Evolutionary conservation across 1,140 invertebrate genomes (phyloP), one percentile per base, ranked within the genome.

Genomic region (Magallana ariakensis): DNA sequence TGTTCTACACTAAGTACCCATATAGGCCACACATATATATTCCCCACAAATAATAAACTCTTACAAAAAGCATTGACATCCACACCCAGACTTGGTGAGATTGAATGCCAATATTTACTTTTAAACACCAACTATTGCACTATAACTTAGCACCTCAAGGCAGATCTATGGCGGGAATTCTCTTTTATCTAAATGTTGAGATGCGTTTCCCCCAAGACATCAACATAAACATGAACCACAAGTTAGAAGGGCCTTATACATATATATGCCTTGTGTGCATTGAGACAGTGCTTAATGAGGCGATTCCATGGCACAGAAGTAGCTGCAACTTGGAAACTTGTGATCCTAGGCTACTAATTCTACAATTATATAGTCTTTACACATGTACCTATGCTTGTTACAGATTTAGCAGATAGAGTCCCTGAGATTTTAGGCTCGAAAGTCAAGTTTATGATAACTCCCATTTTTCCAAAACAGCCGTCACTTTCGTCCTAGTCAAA

Each of bases 101-200:
- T 33, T 75, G 66, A 46, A 75, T 75, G 66, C 26, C 66, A 75
- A 75, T 33, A 75, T 75, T 33, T 70, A 22, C 19, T 62, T 75
- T 75, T 75, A 75, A 75, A 75, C 66, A 75, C 66, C 66, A 75
- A 75, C 66, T 75, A 75, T 75, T 75, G 66, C 66, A 75, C 66
- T 75, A 75, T 19, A 46, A 75, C 66, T 75, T 75, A 75, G 66
- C 66, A 75, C 66, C 66, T 75, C 66, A 75, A 75, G 66, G 66
- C 66, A 75, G 66, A 13, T 75, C 66, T 26, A 75, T 26, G 66
- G 66, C 15, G 66, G 66, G 66, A 75, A 75, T 75, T 75, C 66
- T 75, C 66, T 75, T 46, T 46, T 75, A 13, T 26, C 22, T 75
- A 33, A 46, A 9, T 75, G 26, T 75, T 75, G 66, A 75, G 66